These are phyloP conservation scores for Drosophila mauritiana DNA, from an alignment of 1,140 invertebrate genomes.

Conservation along the genomic window DNA sequence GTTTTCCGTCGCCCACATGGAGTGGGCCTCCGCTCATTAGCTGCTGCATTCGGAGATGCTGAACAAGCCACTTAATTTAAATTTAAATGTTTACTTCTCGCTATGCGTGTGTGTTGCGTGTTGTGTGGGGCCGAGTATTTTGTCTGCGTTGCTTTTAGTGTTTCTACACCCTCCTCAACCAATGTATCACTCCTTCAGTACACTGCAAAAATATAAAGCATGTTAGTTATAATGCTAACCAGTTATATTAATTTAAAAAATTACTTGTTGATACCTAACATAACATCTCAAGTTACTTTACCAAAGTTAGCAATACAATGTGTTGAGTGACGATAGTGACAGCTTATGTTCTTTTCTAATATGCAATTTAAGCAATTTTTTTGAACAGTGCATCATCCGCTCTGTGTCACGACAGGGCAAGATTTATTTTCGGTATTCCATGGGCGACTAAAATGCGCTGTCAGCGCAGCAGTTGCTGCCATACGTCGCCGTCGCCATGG, in stretches of 20 bases:
- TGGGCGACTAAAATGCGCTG: slow-evolving; percentile 73
- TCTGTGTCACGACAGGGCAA: slow-evolving; percentile 64
- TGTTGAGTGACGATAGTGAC: too few species aligned
- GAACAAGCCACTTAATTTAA: slow-evolving; percentile 82
- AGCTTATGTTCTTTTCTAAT: too few species aligned
- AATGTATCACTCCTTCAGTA: slow-evolving; percentile 18
- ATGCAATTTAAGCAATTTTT: too few species aligned
- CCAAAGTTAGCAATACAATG: too few species aligned
- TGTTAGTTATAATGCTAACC: not conserved
- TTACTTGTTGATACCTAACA: too few species aligned
- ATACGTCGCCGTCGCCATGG: slow-evolving; percentile 50
- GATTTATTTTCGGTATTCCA: slow-evolving; percentile 81
- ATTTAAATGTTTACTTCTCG: slow-evolving; percentile 81
- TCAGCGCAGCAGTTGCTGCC: slow-evolving; percentile 76
- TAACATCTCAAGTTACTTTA: too few species aligned
- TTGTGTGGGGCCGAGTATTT: slow-evolving; percentile 73
- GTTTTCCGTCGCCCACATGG: slow-evolving; percentile 17
- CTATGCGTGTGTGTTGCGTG: slow-evolving; percentile 57
- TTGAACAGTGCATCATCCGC: slow-evolving; percentile 11
- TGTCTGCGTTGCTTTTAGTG: slow-evolving; percentile 43
- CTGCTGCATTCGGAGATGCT: slow-evolving; percentile 73
- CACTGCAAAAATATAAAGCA: slow-evolving; percentile 4
- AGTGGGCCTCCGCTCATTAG: slow-evolving; percentile 63
- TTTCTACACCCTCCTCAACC: not conserved
- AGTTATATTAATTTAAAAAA: too few species aligned